phyloP scores from a whole-genome alignment of 1,140 invertebrate species.

The Acyrthosiphon pisum region DNA sequence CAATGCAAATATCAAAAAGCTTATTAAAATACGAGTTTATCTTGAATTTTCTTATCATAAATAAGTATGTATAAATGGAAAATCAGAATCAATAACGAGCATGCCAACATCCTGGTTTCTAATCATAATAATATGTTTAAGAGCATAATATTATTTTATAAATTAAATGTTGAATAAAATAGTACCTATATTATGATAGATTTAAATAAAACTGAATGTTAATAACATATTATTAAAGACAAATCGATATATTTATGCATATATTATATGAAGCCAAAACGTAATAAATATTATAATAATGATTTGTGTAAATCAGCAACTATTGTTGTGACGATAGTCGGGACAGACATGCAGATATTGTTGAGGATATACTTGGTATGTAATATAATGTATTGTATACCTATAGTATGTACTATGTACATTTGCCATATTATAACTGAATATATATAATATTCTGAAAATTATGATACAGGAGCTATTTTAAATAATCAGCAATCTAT shows the following conservation, averaged over 20 bases:
- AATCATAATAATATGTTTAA: not conserved
- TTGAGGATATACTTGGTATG: no score
- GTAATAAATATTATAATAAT: not conserved
- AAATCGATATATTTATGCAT: not conserved
- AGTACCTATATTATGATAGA: not conserved
- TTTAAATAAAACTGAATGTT: not conserved
- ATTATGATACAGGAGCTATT: not conserved
- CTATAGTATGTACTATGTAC: no score
- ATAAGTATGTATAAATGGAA: not conserved
- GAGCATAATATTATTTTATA: not conserved
- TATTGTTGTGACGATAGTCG: not conserved
- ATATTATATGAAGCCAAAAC: not conserved
- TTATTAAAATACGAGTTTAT: not conserved
- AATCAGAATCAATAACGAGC: not conserved
- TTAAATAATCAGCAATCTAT: not conserved
- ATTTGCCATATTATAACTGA: not conserved
- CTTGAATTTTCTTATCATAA: not conserved
- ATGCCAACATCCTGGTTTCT: slow-evolving; percentile 8
- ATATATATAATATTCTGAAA: not conserved
- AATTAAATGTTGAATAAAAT: not conserved
- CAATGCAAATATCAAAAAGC: not conserved
- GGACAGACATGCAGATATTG: no score
- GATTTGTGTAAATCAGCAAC: not conserved
- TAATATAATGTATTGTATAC: no score
- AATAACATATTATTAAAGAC: not conserved